phyloP scores from a whole-genome alignment of 1,140 invertebrate species.

The Heliconius eleuchia region DNA sequence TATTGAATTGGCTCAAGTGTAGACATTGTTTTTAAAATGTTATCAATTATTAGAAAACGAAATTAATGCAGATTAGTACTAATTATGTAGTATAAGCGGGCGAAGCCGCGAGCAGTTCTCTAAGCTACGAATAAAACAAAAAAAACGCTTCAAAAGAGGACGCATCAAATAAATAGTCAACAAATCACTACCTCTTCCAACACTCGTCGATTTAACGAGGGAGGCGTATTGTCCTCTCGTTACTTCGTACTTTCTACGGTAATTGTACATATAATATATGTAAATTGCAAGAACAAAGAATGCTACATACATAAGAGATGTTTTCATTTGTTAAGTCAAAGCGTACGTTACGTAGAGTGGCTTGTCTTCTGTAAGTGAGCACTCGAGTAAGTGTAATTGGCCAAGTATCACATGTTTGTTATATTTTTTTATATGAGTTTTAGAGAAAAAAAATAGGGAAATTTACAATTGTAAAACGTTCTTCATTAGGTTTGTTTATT shows the following conservation, averaged over 20 bases:
- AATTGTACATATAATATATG: conserved; percentile 9
- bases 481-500: no score
- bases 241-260: neutral
- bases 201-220: conserved; percentile 56
- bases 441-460: neutral
- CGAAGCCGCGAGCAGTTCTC: no score
- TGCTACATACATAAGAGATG: conserved; percentile 3
- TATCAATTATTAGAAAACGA: no score
- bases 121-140: conserved; percentile 38
- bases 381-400: conserved; percentile 17
- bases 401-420: conserved; percentile 11
- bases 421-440: neutral
- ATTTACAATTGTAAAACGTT: no score
- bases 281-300: conserved; percentile 17
- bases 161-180: conserved; percentile 58
- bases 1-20: no score
- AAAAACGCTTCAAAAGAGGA: conserved; percentile 51
- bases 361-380: conserved; percentile 23
- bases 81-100: no score
- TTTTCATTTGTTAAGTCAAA: conserved; percentile 26
- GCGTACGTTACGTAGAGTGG: conserved; percentile 15
- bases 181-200: conserved; percentile 55
- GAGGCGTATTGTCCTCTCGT: conserved; percentile 40
- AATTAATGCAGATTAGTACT: no score
- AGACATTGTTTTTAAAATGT: no score